Percentiles rank a stretch among this genome's conserved stretches.
These are phyloP conservation scores for Gobionotothen gibberifrons DNA, from an alignment of 2,797 vertebrate genomes.

Conservation along the genomic window DNA sequence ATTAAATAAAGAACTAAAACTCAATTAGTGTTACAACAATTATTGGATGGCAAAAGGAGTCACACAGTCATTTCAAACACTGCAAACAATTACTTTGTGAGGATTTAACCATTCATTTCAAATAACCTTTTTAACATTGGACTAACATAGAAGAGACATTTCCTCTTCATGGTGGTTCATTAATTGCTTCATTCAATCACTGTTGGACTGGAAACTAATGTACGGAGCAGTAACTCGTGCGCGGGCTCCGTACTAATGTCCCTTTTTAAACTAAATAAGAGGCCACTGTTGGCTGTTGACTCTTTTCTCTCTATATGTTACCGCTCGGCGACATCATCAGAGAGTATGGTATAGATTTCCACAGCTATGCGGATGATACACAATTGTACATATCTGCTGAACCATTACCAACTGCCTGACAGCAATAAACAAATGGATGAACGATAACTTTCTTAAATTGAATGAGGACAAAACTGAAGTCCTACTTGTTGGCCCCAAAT, in stretches of 20 bases:
- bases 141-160: constrained; percentile 4
- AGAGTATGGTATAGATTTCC: no score
- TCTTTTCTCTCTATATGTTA: no score
- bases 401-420: no score
- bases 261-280: constrained; percentile 28
- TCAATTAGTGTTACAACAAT: neutral
- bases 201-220: constrained; percentile 31
- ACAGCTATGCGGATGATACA: no score
- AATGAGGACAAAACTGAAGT: no score
- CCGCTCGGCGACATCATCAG: no score
- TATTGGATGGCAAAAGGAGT: neutral
- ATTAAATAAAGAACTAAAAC: constrained; percentile 12
- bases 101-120: neutral
- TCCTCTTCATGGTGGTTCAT: neutral
- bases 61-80: constrained; percentile 19
- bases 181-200: constrained; percentile 11
- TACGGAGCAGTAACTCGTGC: no score
- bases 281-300: constrained; percentile 18
- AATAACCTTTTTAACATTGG: neutral
- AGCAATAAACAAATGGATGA: no score
- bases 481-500: no score
- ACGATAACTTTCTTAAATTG: no score
- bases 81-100: constrained; percentile 6
- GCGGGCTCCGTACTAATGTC: no score
- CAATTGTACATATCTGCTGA: no score